Percentiles rank a stretch among this genome's conserved stretches.
These are phyloP conservation scores for Nemurella pictetii DNA, from an alignment of 2,888 invertebrate genomes.

Conservation along the genomic window DNA sequence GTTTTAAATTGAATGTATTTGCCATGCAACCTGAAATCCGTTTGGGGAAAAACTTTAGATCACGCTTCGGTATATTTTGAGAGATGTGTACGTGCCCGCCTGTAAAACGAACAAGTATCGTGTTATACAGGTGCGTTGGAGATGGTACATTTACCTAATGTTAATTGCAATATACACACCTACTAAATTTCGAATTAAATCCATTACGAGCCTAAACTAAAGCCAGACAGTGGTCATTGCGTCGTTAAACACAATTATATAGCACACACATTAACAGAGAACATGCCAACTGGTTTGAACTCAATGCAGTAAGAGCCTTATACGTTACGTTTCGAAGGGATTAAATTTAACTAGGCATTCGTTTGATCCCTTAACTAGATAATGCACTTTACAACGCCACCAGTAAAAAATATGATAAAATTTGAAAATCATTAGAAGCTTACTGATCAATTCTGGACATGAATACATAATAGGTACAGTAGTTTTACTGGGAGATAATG, in stretches of 20 bases:
- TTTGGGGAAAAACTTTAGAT: neutral
- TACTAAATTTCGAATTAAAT: neutral
- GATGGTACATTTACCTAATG: neutral
- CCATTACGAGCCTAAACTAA: neutral
- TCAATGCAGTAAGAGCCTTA: neutral
- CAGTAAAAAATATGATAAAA: neutral
- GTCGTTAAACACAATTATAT: neutral
- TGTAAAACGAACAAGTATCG: neutral
- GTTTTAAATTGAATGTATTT: neutral
- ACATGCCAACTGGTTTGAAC: neutral
- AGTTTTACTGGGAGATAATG: neutral
- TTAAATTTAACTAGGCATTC: neutral
- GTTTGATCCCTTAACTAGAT: neutral
- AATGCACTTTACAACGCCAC: neutral
- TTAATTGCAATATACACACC: neutral
- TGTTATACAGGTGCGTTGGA: neutral
- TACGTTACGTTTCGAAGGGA: neutral
- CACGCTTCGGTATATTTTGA: neutral
- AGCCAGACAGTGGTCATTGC: neutral
- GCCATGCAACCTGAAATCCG: neutral
- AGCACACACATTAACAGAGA: neutral
- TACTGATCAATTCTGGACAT: neutral
- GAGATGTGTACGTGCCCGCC: no score
- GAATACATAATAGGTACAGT: neutral
- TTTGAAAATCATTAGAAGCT: neutral